Evolutionary conservation across 2,888 invertebrate species (phyloP), one percentile per base, ranked within the genome.

Genomic region (Patella depressa): DNA sequence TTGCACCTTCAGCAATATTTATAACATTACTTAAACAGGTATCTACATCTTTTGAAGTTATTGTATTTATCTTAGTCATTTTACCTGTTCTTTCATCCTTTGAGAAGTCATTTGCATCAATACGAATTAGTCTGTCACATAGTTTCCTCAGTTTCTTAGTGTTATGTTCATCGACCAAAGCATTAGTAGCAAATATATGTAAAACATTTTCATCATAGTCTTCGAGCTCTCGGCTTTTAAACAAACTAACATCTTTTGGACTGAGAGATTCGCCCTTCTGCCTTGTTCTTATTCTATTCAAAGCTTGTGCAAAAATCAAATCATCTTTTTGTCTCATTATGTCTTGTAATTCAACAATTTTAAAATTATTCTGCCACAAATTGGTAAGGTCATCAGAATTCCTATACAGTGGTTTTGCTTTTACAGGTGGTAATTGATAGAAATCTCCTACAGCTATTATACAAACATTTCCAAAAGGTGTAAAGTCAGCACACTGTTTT

Each of bases 251-350:
- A 54, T 74, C 76, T 55, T 73, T 53, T 71, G n/a, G 2, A 3
- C 2, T 14, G 7, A 77, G 24, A 15, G 19, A 7, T n/a, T 80
- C 75, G 12, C 55, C 55, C 34, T 77, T 79, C 11, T 19, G 65
- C 71, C 59, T 78, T 3, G 77, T 59, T 54, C 80, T 65, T 19
- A 72, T 72, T 71, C 75, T 73, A 70, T 80, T 80, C 24, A 80
- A 71, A 14, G 79, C 34, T 19, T 79, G 54, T 5, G 79, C 74
- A 73, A 80, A 80, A 19, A 34, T 15, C 7, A 34, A 53, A 34
- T 80, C 80, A n/a, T 74, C 74, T 15, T 54, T 73, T 24, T 80
- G 80, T 76, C 80, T 72, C 78, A 80, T 80, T 19, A 80, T 69
- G 34, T 78, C 76, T 53, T 76, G 59, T 19, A 82, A 54, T 70